Base-by-base conservation (phyloP, 30 jellyfish, hydroid and myxozoan species). In the Aurelia sp. region DNA sequence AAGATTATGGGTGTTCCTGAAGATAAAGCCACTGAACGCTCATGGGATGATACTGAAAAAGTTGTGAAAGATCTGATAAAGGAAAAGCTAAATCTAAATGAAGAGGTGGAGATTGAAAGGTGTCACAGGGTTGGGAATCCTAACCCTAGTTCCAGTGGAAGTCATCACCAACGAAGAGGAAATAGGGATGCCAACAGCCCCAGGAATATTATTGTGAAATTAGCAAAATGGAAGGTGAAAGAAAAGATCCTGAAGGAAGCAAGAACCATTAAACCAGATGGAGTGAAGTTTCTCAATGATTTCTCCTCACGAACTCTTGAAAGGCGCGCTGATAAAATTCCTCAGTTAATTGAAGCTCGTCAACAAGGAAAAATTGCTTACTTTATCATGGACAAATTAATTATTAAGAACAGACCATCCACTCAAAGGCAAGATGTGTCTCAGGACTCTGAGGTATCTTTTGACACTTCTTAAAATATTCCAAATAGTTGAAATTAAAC, bases 381-480 rank as follows among this genome's bases (percentile, higher is more conserved):
- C n/a, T n/a, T n/a, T n/a, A n/a, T n/a, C n/a, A n/a, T n/a, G n/a
- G n/a, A n/a, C n/a, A n/a, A n/a, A n/a, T n/a, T n/a, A n/a, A n/a
- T 61, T 5, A 5, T 61, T 61, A 61, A 61, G 71, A 61, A 61
- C 71, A 61, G 8, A 61, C 71, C 71, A 61, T 37, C 71, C 23
- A 61, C 71, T 5, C 71, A 61, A 61, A 61, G 71, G 71, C 71
- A 61, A 61, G 71, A 61, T 61, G 71, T 61, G 71, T 61, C 71
- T 17, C 71, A 61, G n/a, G 8, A 61, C 71, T 61, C 71, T 61
- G 71, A 15, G 71, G 71, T 61, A 61, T 61, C 65, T 61, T 61
- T 61, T 61, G 71, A 61, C 71, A 15, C 71, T 15, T 61, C 23
- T 61, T 61, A n/a, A 5, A 15, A 17, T 61, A 61, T 61, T 61